Evolutionary conservation across 2,113 vertebrate species (phyloP).

Genomic region (Protobothrops mucrosquamatus): DNA sequence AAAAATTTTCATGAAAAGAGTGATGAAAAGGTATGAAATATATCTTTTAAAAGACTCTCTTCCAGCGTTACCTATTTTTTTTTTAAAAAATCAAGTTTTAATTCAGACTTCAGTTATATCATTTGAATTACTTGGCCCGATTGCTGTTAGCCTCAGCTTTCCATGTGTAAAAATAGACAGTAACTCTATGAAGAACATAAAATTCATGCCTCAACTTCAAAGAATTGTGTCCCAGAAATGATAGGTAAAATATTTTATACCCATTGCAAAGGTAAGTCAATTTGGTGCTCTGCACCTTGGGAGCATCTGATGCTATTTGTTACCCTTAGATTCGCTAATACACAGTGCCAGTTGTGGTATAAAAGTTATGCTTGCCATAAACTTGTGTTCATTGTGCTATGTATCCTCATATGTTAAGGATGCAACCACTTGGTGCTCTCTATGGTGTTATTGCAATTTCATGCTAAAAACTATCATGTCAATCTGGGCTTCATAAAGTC

Average conservation of each 20-base stretch:
- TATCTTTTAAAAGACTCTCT: neutral
- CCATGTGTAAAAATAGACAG: neutral
- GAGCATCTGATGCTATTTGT: neutral
- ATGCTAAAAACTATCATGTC: neutral
- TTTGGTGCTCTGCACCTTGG: neutral
- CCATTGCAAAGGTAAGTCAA: neutral
- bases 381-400: neutral
- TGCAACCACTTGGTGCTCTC: neutral
- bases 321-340: neutral
- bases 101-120: neutral
- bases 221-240: neutral
- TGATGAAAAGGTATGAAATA: neutral
- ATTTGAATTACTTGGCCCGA: neutral
- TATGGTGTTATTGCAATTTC: neutral
- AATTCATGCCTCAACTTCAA: neutral
- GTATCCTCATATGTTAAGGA: neutral
- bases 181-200: neutral
- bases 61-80: neutral
- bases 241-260: neutral
- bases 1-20: neutral
- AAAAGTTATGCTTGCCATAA: neutral
- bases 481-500: neutral
- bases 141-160: neutral
- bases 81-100: neutral
- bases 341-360: neutral